These are phyloP conservation scores for Drosophila prolongata DNA, from an alignment of 2,888 invertebrate species.

Conservation along the genomic window DNA sequence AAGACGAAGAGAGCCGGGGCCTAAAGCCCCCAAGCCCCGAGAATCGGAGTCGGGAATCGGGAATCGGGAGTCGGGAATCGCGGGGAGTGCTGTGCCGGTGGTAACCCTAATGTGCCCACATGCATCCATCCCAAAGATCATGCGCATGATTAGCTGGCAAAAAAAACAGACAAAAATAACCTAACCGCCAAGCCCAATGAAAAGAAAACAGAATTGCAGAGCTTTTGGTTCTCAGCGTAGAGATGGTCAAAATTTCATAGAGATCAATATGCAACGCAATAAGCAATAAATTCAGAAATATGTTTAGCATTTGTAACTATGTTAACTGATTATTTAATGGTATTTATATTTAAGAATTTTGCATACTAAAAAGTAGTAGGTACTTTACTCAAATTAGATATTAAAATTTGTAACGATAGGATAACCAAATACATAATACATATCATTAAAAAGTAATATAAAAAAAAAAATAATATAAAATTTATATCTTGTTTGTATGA, in stretches of 20 bases:
- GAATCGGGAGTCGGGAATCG: slow-evolving; percentile 22
- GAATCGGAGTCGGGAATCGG: slow-evolving; percentile 7
- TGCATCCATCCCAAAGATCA: slow-evolving; percentile 52
- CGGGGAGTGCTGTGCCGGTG: slow-evolving; percentile 13
- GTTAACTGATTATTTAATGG: no score
- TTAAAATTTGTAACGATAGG: no score
- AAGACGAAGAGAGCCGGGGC: slow-evolving; percentile 21
- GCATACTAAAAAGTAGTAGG: no score
- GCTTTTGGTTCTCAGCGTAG: slow-evolving; percentile 31
- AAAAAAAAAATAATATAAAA: no score
- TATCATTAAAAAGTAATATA: no score
- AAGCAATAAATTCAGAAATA: neutral
- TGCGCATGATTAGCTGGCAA: slow-evolving; percentile 69
- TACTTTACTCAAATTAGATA: no score
- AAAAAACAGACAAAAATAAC: slow-evolving; percentile 29
- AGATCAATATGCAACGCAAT: neutral
- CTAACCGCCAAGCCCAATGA: slow-evolving; percentile 9
- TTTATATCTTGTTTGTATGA: no score
- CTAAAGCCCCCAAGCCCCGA: neutral
- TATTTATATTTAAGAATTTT: no score
- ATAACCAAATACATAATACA: no score
- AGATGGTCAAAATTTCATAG: slow-evolving; percentile 4
- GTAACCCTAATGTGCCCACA: slow-evolving; percentile 38
- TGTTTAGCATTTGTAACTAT: no score
- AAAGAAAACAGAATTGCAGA: slow-evolving; percentile 12